Base-by-base conservation (phyloP, 1,140 invertebrate genomes). In the Ericerus pela region DNA sequence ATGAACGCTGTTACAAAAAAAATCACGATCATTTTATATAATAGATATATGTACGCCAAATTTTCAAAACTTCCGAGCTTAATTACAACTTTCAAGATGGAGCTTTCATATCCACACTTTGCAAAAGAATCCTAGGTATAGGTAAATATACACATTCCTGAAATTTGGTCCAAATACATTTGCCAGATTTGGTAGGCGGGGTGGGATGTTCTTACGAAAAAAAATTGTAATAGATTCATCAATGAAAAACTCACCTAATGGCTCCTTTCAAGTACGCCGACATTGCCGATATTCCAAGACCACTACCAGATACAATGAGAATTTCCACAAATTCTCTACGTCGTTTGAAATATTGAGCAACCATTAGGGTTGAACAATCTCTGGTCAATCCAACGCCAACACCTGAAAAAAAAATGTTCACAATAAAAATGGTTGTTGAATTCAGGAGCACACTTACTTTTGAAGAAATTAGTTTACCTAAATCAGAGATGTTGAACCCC, bases 291-390 rank as follows among this genome's bases (percentile, higher is more conserved):
- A 91, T 82, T 26, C 89, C 89, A 5, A 89, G 68, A 1, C 89
- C 89, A 61, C 82, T 88, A 58, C 85, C 86, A 33, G 83, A 82
- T 14, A 89, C 81, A 52, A 90, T 82, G 64, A 89, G 82, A 64
- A 91, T 85, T 70, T 93, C 88, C 18, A 91, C 88, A 38, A 88
- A 75, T 69, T 91, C 87, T 55, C 88, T 71, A 62, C 79, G 75
- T 58, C 84, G 67, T 65, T 89, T 88, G 75, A 92, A 92, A 70
- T 91, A 93, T 65, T 91, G 86, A 2, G 87, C 88, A 51, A 92
- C 82, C 85, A 92, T 91, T 59, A 93, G 69, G 12, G 84, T 88
- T 6, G 87, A 86, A 61, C 87, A 88, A 69, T 90, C 81, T 64
- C 83, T 70, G 12, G 85, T 83, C 69, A 89, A 74, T 43, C 87